A percentile compares a stretch with the other conserved stretches of the same genome.
These are phyloP conservation scores for Lycaena phlaeas DNA, from an alignment of 2,888 invertebrate species.

Conservation along the genomic window DNA sequence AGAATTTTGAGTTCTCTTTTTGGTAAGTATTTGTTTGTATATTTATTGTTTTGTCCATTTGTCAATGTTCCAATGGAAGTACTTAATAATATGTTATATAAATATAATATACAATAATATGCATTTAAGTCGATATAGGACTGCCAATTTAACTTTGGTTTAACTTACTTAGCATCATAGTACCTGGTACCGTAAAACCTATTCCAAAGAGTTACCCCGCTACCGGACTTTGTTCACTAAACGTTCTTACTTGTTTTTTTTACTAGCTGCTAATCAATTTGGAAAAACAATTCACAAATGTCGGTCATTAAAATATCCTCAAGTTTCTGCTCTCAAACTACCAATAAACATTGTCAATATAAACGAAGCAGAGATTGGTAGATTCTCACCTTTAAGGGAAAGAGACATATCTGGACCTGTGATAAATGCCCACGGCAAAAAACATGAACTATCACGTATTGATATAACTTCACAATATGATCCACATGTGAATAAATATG, in stretches of 20 bases:
- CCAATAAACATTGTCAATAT: slow-evolving; percentile 77
- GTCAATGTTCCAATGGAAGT: too few relatives aligned
- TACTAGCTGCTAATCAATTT: slow-evolving; percentile 25
- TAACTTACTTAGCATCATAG: too few relatives aligned
- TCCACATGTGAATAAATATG: slow-evolving; percentile 78
- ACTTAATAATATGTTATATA: too few relatives aligned
- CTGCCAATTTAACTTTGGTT: too few relatives aligned
- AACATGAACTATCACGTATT: slow-evolving; percentile 33
- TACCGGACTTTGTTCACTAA: too few relatives aligned
- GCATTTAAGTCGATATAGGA: too few relatives aligned
- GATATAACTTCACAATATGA: slow-evolving; percentile 56
- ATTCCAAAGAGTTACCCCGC: too few relatives aligned
- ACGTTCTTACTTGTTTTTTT: too few relatives aligned
- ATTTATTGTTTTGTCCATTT: too few relatives aligned
- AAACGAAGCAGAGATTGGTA: slow-evolving; percentile 75
- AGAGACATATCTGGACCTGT: slow-evolving; percentile 77
- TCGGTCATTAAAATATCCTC: slow-evolving; percentile 62
- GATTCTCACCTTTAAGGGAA: slow-evolving; percentile 76
- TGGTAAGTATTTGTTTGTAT: not conserved
- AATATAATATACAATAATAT: too few relatives aligned
- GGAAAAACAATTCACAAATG: slow-evolving; percentile 60
- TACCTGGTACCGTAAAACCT: too few relatives aligned
- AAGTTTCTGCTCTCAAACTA: slow-evolving; percentile 66
- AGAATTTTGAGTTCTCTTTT: not conserved
- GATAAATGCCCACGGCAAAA: slow-evolving; percentile 58